A percentile compares a stretch with the other conserved stretches of the same genome.
These are phyloP conservation scores for Nephrocerus scutellatus DNA, from an alignment of 2,888 invertebrate species.

Conservation along the genomic window DNA sequence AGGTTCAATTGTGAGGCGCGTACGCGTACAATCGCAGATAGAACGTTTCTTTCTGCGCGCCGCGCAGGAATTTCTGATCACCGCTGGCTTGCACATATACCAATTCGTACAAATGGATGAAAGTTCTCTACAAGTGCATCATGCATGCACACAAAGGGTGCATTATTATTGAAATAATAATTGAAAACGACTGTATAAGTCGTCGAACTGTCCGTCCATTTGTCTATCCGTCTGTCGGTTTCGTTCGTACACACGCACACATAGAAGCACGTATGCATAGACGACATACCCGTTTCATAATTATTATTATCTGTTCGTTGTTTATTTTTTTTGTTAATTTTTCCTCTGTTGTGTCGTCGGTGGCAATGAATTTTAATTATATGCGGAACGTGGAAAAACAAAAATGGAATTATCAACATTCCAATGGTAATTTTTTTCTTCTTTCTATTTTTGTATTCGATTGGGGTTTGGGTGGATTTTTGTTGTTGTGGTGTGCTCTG, in stretches of 20 bases:
- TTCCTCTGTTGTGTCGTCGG: slow-evolving; percentile 19
- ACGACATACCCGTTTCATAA: slow-evolving; percentile 13
- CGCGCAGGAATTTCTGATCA: too few relatives aligned
- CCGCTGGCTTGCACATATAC: too few relatives aligned
- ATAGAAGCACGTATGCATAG: neutral
- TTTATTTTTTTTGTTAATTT: slow-evolving; percentile 16
- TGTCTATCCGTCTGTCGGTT: slow-evolving; percentile 6
- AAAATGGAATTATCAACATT: slow-evolving; percentile 21
- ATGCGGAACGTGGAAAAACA: too few relatives aligned
- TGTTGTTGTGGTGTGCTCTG: slow-evolving; percentile 8
- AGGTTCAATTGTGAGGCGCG: too few relatives aligned
- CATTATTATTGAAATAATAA: too few relatives aligned
- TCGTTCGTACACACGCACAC: slow-evolving; percentile 4
- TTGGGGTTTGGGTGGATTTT: slow-evolving; percentile 9
- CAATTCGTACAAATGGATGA: too few relatives aligned
- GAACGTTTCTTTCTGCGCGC: too few relatives aligned
- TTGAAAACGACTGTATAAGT: too few relatives aligned
- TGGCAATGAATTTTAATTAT: slow-evolving; percentile 18
- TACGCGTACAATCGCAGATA: too few relatives aligned
- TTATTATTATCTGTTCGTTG: slow-evolving; percentile 7
- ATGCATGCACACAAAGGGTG: too few relatives aligned
- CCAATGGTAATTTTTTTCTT: slow-evolving; percentile 9
- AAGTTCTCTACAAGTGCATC: too few relatives aligned
- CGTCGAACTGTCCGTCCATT: neutral
- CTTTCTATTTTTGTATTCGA: slow-evolving; percentile 9